Evolutionary conservation across 2,797 vertebrate genomes (phyloP).

Genomic region (Alca torda): DNA sequence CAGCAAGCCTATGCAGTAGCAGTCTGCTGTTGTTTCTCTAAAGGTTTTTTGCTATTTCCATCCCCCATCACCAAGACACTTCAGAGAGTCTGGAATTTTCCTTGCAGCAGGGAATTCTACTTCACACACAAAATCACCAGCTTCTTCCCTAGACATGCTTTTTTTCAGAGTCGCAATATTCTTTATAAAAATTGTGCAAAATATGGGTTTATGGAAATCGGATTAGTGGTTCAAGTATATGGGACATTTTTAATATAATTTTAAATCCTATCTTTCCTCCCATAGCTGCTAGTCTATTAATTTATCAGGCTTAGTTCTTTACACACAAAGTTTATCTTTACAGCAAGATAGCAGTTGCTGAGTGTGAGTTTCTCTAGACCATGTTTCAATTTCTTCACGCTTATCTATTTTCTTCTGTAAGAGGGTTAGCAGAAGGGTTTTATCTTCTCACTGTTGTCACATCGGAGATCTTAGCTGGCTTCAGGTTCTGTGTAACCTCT

Average conservation of each 20-base stretch:
- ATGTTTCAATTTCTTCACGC: conserved; percentile 37
- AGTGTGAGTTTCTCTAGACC: background rate
- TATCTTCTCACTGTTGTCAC: background rate
- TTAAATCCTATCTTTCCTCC: conserved; percentile 16
- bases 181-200: background rate
- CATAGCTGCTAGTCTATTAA: conserved; percentile 25
- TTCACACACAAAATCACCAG: background rate
- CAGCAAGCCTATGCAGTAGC: background rate
- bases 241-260: background rate
- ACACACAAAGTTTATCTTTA: conserved; percentile 24
- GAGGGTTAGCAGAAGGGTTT: conserved; percentile 32
- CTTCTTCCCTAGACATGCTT: background rate
- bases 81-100: background rate
- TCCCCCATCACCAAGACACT: background rate
- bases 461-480: background rate
- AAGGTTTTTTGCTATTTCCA: background rate
- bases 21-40: background rate
- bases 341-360: conserved; percentile 9
- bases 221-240: conserved; percentile 22
- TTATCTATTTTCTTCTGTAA: conserved; percentile 26
- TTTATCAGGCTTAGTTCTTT: conserved; percentile 37
- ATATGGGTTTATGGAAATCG: background rate
- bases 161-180: background rate
- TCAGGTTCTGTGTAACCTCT: background rate
- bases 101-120: background rate